Base-by-base conservation (phyloP, 2,888 invertebrate genomes). In the Pterostichus niger region DNA sequence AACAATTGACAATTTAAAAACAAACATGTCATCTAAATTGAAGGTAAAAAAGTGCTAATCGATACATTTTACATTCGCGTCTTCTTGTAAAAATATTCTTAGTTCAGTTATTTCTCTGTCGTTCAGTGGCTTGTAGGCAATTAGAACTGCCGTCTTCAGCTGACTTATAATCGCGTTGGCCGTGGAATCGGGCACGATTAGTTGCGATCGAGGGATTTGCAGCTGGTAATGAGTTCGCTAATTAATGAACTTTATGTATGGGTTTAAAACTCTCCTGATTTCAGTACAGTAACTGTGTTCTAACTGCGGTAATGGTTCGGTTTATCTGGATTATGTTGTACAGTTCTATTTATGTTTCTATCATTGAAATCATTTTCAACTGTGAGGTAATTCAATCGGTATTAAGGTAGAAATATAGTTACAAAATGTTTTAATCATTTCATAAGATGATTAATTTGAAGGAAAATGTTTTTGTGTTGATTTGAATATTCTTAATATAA, bases 151-250 rank as follows among this genome's bases (percentile, higher is more conserved):
- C 64, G 64, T 64, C 64, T 64, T 64, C 35, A 13, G 10, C 33
- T 75, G 75, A 75, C 49, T 75, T 75, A 75, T 33, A 64, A 64
- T 64, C 64, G 31, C 33, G 31, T 52, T 49, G 33, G 31, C 75
- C 75, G 40, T 75, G 75, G 75, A 64, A 52, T 31, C 17, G 6
- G 6, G 77, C 77, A 56, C 76, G 76, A 77, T 77, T 56, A 77
- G 54, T 33, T 6, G 56, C 56, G 56, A 77, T 77, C 77, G 44
- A 77, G 24, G 56, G 77, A 77, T 77, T 77, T 77, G 77, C 77
- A 54, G 59, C 56, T 56, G 56, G 54, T 77, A 77, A 77, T 77
- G 77, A 77, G 77, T 77, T 52, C 56, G 15, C 77, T 77, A 77
- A 77, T 77, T 77, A 77, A 77, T 77, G 56, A 13, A 56, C 31